Evolutionary conservation across 1,140 invertebrate genomes (phyloP).

Genomic region (Tribolium castaneum): DNA sequence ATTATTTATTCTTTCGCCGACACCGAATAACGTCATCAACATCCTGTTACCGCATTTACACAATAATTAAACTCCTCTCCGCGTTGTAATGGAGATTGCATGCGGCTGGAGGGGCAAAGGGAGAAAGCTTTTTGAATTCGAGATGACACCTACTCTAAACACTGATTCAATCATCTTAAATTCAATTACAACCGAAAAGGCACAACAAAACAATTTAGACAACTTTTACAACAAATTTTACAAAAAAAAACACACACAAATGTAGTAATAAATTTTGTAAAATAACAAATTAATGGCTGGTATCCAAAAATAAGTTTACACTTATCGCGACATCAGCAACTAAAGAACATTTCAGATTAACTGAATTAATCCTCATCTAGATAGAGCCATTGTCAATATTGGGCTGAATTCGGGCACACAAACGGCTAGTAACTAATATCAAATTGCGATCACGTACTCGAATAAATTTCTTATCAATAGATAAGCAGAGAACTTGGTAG

Average conservation of each 20-base stretch:
- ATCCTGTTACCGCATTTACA: conserved; percentile 35
- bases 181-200: no score
- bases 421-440: conserved; percentile 42
- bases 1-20: conserved; percentile 34
- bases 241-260: no score
- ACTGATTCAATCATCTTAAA: no score
- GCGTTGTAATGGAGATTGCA: not conserved
- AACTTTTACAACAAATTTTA: no score
- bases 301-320: not conserved
- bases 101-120: not conserved
- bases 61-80: conserved; percentile 31
- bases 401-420: conserved; percentile 27
- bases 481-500: conserved; percentile 37
- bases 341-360: not conserved
- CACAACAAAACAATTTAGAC: no score
- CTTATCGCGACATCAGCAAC: not conserved
- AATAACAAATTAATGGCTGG: no score
- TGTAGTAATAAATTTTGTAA: no score
- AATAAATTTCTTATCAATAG: conserved; percentile 45
- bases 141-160: not conserved
- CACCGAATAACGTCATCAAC: conserved; percentile 27
- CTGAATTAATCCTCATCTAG: conserved; percentile 6
- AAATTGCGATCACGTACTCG: conserved; percentile 40
- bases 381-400: conserved; percentile 17
- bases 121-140: not conserved